Base-by-base conservation (phyloP, 2,113 vertebrate genomes). In the Asarcornis scutulata region DNA sequence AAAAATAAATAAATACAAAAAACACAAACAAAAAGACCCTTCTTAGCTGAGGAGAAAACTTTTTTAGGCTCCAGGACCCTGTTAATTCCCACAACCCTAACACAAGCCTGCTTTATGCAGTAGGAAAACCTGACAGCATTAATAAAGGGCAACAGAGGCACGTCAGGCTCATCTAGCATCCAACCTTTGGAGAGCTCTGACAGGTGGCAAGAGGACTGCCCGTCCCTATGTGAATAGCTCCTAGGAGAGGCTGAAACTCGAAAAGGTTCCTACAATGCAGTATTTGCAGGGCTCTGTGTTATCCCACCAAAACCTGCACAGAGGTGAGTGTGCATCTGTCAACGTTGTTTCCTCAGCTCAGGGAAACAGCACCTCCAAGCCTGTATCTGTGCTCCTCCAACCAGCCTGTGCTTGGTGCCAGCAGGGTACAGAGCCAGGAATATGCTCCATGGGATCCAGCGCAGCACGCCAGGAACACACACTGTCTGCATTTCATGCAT, bases 241-340 rank as follows among this genome's bases (percentile, higher is more conserved):
- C 29, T 25, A 58, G 13, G 15, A n/a, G 18, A 77, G 21, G 46
- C 7, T 44, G 18, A 58, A 52, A 69, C 44, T 74, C 7, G 15
- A 17, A 32, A 7, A 79, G 8, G 14, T 52, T 67, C 21, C 36
- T 85, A 40, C 46, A 50, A 1, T 1, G 3, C 0, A n/a, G 42
- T 9, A 3, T 8, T 66, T 23, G 13, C 50, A 83, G 20, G 60
- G 32, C 34, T 60, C 27, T 34, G 25, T 38, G 25, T n/a, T 40
- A 64, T 38, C 79, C 9, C 48, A 56, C 0, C 1, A 34, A 2
- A 42, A 4, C 4, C 5, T 31, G 20, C 18, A 16, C 13, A 5
- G 34, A 2, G 8, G 46, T 38, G 67, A 27, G 55, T 2, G 1
- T n/a, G 46, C 4, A 31, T 25, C 26, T 23, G 16, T 26, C 18